These are phyloP conservation scores for Dryadula phaetusa DNA, from an alignment of 2,888 invertebrate species.

Conservation along the genomic window DNA sequence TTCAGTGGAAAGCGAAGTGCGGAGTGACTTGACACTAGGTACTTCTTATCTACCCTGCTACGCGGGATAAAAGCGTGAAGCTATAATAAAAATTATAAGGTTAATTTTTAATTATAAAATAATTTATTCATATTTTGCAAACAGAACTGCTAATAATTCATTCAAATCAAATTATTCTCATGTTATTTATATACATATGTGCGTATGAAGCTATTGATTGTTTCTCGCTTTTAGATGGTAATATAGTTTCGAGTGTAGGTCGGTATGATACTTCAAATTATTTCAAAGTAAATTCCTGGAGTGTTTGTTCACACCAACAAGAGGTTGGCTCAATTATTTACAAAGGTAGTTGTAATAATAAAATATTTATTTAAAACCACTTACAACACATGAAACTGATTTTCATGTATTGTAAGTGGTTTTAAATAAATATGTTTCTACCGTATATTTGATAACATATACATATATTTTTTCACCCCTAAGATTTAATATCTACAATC, in stretches of 20 bases:
- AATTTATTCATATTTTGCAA: neutral
- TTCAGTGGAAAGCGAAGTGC: too few species aligned
- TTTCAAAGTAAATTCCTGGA: neutral
- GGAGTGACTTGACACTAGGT: too few species aligned
- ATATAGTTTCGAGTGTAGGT: neutral
- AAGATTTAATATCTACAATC: too few species aligned
- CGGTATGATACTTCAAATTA: neutral
- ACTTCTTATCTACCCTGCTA: too few species aligned
- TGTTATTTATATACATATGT: neutral
- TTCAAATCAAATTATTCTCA: neutral
- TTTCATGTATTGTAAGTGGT: too few species aligned
- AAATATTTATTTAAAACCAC: neutral
- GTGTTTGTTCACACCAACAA: neutral
- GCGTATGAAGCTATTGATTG: neutral
- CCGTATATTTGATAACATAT: too few species aligned
- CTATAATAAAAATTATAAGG: too few species aligned
- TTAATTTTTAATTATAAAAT: too few species aligned
- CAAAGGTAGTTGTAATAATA: neutral
- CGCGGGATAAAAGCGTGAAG: too few species aligned
- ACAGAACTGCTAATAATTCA: neutral
- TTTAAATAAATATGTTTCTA: too few species aligned
- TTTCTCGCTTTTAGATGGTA: neutral
- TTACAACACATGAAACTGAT: too few species aligned
- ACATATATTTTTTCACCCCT: too few species aligned
- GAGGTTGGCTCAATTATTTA: neutral